Evolutionary conservation across 1,140 invertebrate species (phyloP), one percentile per base, ranked within the genome.

Genomic region (Gonioctena quinquepunctata): DNA sequence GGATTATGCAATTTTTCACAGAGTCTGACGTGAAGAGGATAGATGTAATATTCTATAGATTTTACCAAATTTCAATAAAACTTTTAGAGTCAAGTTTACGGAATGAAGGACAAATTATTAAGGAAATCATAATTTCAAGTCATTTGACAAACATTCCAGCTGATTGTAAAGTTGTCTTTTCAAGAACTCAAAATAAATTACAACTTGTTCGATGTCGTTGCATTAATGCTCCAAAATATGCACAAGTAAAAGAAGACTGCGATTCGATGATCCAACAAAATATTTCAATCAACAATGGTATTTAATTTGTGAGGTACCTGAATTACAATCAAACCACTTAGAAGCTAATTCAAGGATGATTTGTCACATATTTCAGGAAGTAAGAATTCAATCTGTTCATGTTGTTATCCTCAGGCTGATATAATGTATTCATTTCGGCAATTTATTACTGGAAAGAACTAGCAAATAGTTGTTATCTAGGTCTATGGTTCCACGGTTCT

Each of bases 41-140:
- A 42, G 65, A 74, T 63, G 65, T 73, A 49, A 49, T 73, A 67
- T 71, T 74, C 68, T 69, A 74, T 28, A 74, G 63, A 68, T 71
- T 64, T 33, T 60, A 74, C 50, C 50, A 74, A 68, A 28, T 28
- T 28, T 28, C 6, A 7, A 28, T 28, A 2, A 28, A 28, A 28
- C 67, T 54, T 63, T 60, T 70, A 18, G 69, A 73, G 62, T 61
- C 72, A 70, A 62, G 6, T 54, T 67, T 73, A 42, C 4, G 72
- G 26, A 70, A 59, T 68, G 70, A 73, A 73, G 52, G 18, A 25
- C 68, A 71, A 67, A 71, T 54, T 3, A 68, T 73, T 62, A 70
- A 71, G 70, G 70, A 70, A 67, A 59, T 71, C 27, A 11, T 28
- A 28, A 28, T 28, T 28, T 5, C 27, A 28, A 28, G 27, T 28